A percentile compares a stretch with the other conserved stretches of the same genome.
Evolutionary conservation across 2,888 invertebrate species (phyloP).

Genomic region (Frankliniella fusca): DNA sequence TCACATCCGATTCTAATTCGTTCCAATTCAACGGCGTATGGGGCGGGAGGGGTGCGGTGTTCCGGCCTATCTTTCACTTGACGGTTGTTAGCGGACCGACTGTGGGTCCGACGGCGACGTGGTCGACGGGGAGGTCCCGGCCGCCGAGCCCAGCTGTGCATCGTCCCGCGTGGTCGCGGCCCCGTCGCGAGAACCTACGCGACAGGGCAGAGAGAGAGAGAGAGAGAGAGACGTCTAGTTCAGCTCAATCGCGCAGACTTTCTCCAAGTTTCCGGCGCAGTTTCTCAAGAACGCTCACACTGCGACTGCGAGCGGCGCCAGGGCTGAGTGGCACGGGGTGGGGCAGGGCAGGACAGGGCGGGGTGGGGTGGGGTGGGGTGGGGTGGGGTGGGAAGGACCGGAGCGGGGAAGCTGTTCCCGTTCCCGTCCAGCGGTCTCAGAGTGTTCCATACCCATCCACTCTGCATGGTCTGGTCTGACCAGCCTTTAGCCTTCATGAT

Average conservation of each 20-base stretch:
- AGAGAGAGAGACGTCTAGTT: not conserved
- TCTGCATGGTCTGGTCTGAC: too few species aligned
- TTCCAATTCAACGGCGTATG: not conserved
- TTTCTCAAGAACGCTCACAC: too few species aligned
- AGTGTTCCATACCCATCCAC: too few species aligned
- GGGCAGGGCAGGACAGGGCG: not conserved
- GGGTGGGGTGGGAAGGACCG: not conserved
- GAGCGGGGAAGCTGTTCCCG: too few species aligned
- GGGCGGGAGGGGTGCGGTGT: not conserved
- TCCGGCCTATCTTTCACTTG: conserved; percentile 15
- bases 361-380: not conserved
- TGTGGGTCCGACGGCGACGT: too few species aligned
- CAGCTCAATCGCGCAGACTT: not conserved
- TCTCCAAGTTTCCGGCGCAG: too few species aligned
- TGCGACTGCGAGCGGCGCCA: too few species aligned
- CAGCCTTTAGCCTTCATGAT: too few species aligned
- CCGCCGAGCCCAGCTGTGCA: not conserved
- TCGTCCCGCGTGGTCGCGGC: not conserved
- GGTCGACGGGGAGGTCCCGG: not conserved
- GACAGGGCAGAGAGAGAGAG: too few species aligned
- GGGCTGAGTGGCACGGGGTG: not conserved
- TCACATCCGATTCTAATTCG: not conserved
- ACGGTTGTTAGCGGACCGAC: not conserved
- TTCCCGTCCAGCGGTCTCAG: too few species aligned
- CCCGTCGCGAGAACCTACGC: too few species aligned